Evolutionary conservation across 1,140 invertebrate genomes (phyloP), one percentile per base, ranked within the genome.

Genomic region (Paramacrobiotus metropolitanus): DNA sequence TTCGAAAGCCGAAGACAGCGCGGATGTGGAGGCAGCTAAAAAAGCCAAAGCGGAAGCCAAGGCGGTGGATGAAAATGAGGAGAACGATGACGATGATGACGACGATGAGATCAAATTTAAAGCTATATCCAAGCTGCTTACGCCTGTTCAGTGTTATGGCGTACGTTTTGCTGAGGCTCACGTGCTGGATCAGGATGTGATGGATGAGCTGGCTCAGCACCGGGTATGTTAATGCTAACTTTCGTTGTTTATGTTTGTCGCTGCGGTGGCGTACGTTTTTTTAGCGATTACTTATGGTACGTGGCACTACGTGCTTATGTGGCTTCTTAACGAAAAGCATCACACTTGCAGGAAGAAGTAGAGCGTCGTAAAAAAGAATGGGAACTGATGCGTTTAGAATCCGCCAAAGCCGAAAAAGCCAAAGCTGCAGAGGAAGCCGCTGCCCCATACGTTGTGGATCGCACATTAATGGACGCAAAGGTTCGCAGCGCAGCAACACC

Each of bases 351-450:
- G 74, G 74, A 75, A 21, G 85, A 94, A 72, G 82, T 92, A 63
- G 87, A 90, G 68, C 80, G 85, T 64, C 82, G 87, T 72, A 92
- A 93, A 73, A 83, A 83, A 65, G 88, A 94, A 69, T 96, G 92
- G 91, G 90, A 95, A 71, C 72, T 85, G 61, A 84, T 85, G 68
- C 80, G 88, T 1, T 74, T 87, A 63, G 81, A 84, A 60, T 71
- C 72, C 2, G 61, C 77, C 59, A 76, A 76, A 65, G 73, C 78
- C 65, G 76, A 77, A 62, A 76, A 77, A 62, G 73, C 77, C 66
- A 63, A 70, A 44, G 61, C 70, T 61, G 70, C 71, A 2, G 73
- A 75, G 61, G 63, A 64, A 48, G 63, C 44, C 1, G 65, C 66
- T 29, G 68, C 15, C 15, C 48, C 48, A 55, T 55, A 20, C 48